Conservation (phyloP, 2,888 invertebrate species). For the Laothoe populi region DNA sequence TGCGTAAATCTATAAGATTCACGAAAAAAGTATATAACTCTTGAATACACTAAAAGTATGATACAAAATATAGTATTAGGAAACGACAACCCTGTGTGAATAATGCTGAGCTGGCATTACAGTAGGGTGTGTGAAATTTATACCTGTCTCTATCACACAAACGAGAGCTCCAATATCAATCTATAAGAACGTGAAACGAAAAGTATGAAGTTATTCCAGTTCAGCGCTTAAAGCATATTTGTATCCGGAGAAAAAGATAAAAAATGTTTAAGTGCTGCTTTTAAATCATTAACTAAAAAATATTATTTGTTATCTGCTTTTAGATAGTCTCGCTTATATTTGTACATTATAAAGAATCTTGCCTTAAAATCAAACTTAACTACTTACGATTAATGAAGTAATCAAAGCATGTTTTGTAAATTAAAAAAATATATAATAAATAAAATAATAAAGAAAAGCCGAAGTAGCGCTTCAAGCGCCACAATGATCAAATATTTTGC, state of each 20-base stretch:
- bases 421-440: neutral
- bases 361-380: no score
- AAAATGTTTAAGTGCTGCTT: no score
- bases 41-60: slow-evolving; percentile 21
- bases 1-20: neutral
- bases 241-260: neutral
- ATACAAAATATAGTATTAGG: neutral
- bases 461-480: slow-evolving; percentile 1
- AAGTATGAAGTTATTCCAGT: slow-evolving; percentile 41
- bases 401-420: neutral
- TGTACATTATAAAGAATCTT: no score
- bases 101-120: slow-evolving; percentile 52
- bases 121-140: slow-evolving; percentile 57
- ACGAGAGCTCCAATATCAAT: slow-evolving; percentile 54
- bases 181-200: slow-evolving; percentile 52
- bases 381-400: neutral
- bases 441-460: neutral
- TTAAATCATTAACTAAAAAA: no score
- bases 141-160: slow-evolving; percentile 64
- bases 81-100: slow-evolving; percentile 56
- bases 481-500: neutral
- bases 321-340: no score
- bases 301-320: no score
- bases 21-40: neutral
- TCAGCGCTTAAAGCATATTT: slow-evolving; percentile 9